Percentiles rank a stretch among this genome's conserved stretches.
phyloP scores from a whole-genome alignment of 2,797 vertebrate species.

The Telmatherina bonti region DNA sequence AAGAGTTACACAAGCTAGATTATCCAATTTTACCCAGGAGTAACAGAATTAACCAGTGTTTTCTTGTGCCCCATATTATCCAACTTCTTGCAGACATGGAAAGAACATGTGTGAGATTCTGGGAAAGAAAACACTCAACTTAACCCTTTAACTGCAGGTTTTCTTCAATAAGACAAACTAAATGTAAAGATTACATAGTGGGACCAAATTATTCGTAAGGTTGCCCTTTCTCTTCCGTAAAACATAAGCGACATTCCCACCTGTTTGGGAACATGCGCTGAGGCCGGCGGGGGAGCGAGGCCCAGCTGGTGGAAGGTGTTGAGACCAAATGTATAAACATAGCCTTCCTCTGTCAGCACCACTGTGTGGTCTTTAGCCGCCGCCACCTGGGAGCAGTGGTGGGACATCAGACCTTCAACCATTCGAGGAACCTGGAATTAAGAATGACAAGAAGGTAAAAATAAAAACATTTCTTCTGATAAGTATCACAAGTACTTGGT shows the following conservation, averaged over 20 bases:
- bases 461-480: neutral
- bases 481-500: neutral
- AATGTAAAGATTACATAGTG: neutral
- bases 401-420: constrained; percentile 90
- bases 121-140: too few species aligned
- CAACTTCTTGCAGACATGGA: neutral
- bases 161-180: neutral
- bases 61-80: too few species aligned
- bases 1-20: too few species aligned
- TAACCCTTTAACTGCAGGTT: too few species aligned
- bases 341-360: constrained; percentile 94
- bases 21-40: too few species aligned
- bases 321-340: constrained; percentile 94
- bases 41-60: too few species aligned
- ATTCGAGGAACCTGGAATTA: constrained; percentile 89
- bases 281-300: constrained; percentile 88
- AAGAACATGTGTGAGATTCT: neutral
- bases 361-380: constrained; percentile 97
- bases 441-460: neutral
- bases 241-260: constrained; percentile 61
- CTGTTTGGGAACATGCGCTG: constrained; percentile 92
- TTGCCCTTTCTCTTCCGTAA: neutral
- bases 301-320: constrained; percentile 96
- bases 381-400: constrained; percentile 92
- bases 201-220: neutral